Evolutionary conservation across 64 coral and sea anemone species (phyloP).

Genomic region (Astreopora myriophthalma): DNA sequence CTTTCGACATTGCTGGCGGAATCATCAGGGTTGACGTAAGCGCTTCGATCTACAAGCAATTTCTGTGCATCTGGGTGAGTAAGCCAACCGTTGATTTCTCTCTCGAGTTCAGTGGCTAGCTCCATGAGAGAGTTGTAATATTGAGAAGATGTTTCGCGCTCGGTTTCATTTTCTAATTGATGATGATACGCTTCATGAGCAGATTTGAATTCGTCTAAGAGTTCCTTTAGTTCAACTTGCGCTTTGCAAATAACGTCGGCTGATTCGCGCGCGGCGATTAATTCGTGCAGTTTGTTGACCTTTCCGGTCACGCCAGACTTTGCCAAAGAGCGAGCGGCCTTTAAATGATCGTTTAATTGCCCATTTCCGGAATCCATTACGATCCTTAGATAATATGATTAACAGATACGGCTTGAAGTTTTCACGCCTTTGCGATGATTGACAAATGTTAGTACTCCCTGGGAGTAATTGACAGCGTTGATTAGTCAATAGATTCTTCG

Average conservation of each 20-base stretch:
- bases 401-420: not conserved
- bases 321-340: constrained; percentile 13
- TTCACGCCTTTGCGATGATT: not conserved
- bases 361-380: not conserved
- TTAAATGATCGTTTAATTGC: constrained; percentile 49
- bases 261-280: constrained; percentile 28
- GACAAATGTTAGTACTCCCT: not conserved
- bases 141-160: not conserved
- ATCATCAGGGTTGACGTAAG: constrained; percentile 43
- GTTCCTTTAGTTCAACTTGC: constrained; percentile 34
- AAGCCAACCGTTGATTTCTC: constrained; percentile 36
- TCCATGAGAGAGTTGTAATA: constrained; percentile 52
- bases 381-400: not conserved
- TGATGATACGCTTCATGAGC: constrained; percentile 74
- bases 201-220: constrained; percentile 36
- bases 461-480: not conserved
- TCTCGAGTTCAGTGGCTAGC: constrained; percentile 57
- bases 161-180: constrained; percentile 46
- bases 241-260: constrained; percentile 7
- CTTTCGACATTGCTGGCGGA: constrained; percentile 41
- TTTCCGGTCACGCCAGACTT: constrained; percentile 36
- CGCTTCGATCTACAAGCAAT: not conserved
- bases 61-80: not conserved
- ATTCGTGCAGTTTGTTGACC: constrained; percentile 57
- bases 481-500: constrained; percentile 21